A percentile compares a stretch with the other conserved stretches of the same genome.
These are phyloP conservation scores for Brenthis hecate DNA, from an alignment of 2,888 invertebrate genomes.

Conservation along the genomic window DNA sequence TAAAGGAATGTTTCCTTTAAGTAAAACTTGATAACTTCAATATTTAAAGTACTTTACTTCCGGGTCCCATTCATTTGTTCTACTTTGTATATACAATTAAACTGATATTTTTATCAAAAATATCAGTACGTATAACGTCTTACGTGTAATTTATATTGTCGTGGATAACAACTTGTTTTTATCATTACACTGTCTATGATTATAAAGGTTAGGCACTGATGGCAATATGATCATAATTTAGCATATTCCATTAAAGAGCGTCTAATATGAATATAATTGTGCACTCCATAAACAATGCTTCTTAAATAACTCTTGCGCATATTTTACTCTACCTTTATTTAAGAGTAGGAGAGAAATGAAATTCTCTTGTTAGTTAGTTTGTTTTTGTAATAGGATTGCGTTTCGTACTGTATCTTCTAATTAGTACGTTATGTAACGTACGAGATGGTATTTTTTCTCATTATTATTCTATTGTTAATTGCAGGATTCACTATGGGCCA, in stretches of 20 bases:
- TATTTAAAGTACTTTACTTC: too few species aligned
- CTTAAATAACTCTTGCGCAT: conserved; percentile 17
- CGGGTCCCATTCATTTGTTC: too few species aligned
- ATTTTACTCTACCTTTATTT: conserved; percentile 4
- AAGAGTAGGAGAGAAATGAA: conserved; percentile 14
- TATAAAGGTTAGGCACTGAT: neutral
- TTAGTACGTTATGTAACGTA: conserved; percentile 29
- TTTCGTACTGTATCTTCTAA: conserved; percentile 30
- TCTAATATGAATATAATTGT: conserved; percentile 5
- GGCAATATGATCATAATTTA: neutral
- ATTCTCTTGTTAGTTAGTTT: conserved; percentile 19
- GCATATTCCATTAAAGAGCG: neutral
- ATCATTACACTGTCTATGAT: too few species aligned
- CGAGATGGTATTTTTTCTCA: conserved; percentile 35
- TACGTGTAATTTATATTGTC: too few species aligned
- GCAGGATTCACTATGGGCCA: conserved; percentile 20
- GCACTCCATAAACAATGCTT: conserved; percentile 20
- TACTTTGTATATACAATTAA: too few species aligned
- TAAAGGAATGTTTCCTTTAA: too few species aligned
- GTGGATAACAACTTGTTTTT: too few species aligned
- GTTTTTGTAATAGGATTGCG: conserved; percentile 23
- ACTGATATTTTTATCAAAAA: too few species aligned
- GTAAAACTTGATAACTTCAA: too few species aligned
- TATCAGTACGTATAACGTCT: too few species aligned
- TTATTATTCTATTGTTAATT: conserved; percentile 35